Base-by-base conservation (phyloP, 2,888 invertebrate genomes). In the Pantelozetes paolii region DNA sequence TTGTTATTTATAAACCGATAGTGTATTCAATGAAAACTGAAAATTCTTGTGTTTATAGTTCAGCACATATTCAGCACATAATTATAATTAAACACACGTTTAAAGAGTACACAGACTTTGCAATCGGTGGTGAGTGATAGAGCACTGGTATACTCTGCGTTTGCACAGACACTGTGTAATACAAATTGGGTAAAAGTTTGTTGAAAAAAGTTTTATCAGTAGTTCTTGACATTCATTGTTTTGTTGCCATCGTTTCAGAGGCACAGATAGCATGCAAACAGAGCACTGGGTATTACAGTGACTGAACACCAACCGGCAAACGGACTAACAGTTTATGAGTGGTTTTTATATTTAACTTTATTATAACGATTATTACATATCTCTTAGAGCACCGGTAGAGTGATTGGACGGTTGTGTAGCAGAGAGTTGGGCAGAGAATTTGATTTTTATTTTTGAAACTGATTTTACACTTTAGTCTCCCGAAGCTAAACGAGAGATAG, bases 401-500 rank as follows among this genome's bases (percentile, higher is more conserved):
- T n/a, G n/a, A n/a, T n/a, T n/a, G n/a, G n/a, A n/a, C n/a, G n/a
- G n/a, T n/a, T n/a, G n/a, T n/a, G n/a, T n/a, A n/a, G n/a, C n/a
- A n/a, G n/a, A n/a, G n/a, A n/a, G n/a, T n/a, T n/a, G n/a, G n/a
- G n/a, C n/a, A n/a, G n/a, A n/a, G n/a, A n/a, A 57, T 57, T 57
- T 15, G 57, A 57, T 57, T 57, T 57, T 57, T 57, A 5, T 48
- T 48, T n/a, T n/a, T n/a, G n/a, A n/a, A n/a, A n/a, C n/a, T n/a
- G n/a, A n/a, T n/a, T n/a, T n/a, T n/a, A 57, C 57, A 57, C 57
- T 57, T 57, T 23, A 57, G n/a, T n/a, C n/a, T n/a, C 57, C 28
- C 28, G 57, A 20, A 57, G 57, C 57, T 57, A 57, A 57, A 57
- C 62, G 62, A 62, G 62, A 62, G 62, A 62, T 62, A 62, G 32